Base-by-base conservation (phyloP, 1,140 invertebrate species). In the Ceratina japonica region DNA sequence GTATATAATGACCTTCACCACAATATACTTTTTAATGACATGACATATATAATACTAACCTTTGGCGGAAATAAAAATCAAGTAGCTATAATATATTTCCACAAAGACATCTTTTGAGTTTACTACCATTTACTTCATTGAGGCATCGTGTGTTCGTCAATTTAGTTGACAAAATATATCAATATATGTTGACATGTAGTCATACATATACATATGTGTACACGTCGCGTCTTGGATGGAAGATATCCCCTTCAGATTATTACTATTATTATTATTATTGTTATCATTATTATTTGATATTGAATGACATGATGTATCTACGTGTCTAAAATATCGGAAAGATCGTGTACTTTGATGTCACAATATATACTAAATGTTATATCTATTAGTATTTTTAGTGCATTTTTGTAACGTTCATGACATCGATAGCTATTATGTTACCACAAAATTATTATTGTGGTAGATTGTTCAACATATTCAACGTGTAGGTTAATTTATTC, bases 401-500 rank as follows among this genome's bases (percentile, higher is more conserved):
- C 44, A 52, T n/a, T 65, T 51, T 74, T 16, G 0, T 27, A 66
- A 37, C 18, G 15, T 20, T 64, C 18, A 12, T 59, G 24, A 51
- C 20, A 54, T 27, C 44, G 51, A 78, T 59, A 66, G 62, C 12
- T 76, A 66, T 10, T 76, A 66, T 81, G 52, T 75, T 76, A 80
- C 37, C 18, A 12, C 66, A 18, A 82, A 82, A 63, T 82, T 85
- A 71, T 72, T 63, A 58, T 52, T 70, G 56, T 54, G 51, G 44
- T 58, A 37, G 65, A 70, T 52, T 44, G 12, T 52, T 68, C 49
- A 27, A 15, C 27, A 16, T 72, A 79, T 61, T 76, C 16, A 8
- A 18, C 75, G 20, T 56, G 20, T 85, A 86, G 18, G 75, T 82
- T 79, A 56, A 82, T 64, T 62, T 49, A 18, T 77, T 44, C 12